Evolutionary conservation across 2,113 vertebrate genomes (phyloP).

Genomic region (Acanthochromis polyacanthus): DNA sequence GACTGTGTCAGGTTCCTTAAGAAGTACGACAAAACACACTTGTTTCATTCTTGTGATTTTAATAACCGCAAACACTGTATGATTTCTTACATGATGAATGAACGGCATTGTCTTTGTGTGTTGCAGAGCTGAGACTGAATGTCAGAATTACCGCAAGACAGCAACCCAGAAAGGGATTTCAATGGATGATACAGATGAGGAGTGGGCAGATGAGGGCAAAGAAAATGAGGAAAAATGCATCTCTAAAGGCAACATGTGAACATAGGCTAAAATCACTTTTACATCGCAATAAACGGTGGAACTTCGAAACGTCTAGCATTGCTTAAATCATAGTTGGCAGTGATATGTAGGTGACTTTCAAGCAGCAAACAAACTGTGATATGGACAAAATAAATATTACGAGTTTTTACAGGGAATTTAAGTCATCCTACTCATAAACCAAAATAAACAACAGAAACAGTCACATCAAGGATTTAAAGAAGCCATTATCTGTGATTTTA

Average conservation of each 20-base stretch:
- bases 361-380: background rate
- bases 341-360: background rate
- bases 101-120: conserved; percentile 11
- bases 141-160: conserved; percentile 72
- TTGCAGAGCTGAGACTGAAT: conserved; percentile 88
- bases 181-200: conserved; percentile 88
- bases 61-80: background rate
- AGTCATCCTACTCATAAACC: too few species aligned
- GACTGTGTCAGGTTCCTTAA: conserved; percentile 90
- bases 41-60: conserved; percentile 7
- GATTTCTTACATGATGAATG: background rate
- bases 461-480: too few species aligned
- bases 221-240: conserved; percentile 67
- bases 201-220: conserved; percentile 86
- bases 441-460: too few species aligned
- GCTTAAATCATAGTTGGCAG: background rate
- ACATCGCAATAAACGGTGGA: background rate
- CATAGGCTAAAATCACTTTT: background rate
- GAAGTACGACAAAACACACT: conserved; percentile 78
- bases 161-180: conserved; percentile 74
- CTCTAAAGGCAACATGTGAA: background rate
- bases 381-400: too few species aligned
- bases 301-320: background rate
- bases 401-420: too few species aligned
- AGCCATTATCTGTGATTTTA: too few species aligned